Base-by-base conservation (phyloP, 2,888 invertebrate genomes). In the Mamestra brassicae region DNA sequence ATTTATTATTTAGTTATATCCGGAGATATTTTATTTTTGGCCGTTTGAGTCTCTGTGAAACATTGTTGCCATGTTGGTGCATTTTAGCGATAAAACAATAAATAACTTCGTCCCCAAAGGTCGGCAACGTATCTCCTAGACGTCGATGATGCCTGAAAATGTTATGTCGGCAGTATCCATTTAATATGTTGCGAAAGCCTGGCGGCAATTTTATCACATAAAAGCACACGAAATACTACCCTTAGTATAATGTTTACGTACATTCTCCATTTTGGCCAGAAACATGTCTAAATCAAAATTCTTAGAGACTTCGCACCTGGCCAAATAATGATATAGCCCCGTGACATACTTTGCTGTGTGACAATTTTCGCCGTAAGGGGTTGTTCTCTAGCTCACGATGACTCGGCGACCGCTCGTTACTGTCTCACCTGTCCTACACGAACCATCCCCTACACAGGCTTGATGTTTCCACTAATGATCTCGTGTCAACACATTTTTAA, bases 371-470 rank as follows among this genome's bases (percentile, higher is more conserved):
- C 91, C 87, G 85, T 90, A 90, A 95, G 94, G 94, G 96, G 93
- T 94, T 94, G 93, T 93, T 95, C 93, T 93, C 90, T 90, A 88
- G 90, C 91, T 92, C 90, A 90, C 94, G 93, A 94, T 95, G 96
- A 95, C 92, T 93, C 90, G 92, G 92, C 92, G 92, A 91, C 91
- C 92, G 94, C 96, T 96, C 95, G 96, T 96, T 96, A 96, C 94
- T 93, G 95, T 94, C 94, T 93, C 93, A 90, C 91, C 92, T 92
- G 94, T 94, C 93, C 90, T 91, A 89, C 87, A 89, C 87, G 88
- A 89, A 73, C 54, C 89, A 86, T 74, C 77, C 80, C 81, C 76
- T 65, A 76, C 77, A 76, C 78, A 74, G 36, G 84, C 90, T 90
- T 90, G 89, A 88, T 92, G 92, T 93, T 91, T 91, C 91, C 93